Base-by-base conservation (phyloP, 2,797 vertebrate species). In the Acrossocheilus wenchowensis region DNA sequence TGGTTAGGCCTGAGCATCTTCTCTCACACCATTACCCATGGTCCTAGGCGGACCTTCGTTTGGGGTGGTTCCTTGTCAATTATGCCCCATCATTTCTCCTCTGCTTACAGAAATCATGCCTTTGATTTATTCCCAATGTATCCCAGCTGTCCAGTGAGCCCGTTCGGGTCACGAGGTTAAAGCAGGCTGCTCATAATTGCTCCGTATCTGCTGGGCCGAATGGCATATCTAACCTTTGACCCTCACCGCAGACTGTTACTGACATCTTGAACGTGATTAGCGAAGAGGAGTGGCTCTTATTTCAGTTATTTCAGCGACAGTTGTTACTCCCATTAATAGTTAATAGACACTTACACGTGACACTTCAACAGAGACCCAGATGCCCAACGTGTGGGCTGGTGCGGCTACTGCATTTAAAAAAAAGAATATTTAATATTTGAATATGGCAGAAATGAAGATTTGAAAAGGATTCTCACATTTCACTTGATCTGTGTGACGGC, bases 171-270 rank as follows among this genome's bases (percentile, higher is more conserved):
- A 90, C 21, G 9, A 78, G 90, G 89, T 90, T 83, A 90, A 84
- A 87, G 71, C 57, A 84, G 85, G 87, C 82, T 83, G 73, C 84
- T 82, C 87, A 66, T 90, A 90, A 91, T 91, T 90, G 89, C 86
- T 81, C 45, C 26, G 48, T 81, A 90, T 88, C 83, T 41, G 87
- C 85, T 73, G 43, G 54, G 68, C 71, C 82, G 87, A 81, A 79
- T 89, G 88, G 81, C 78, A 84, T 83, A 81, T 88, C 86, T 90
- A 89, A 91, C 83, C 89, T 86, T 66, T 87, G 86, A 86, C 86
- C 88, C 66, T 12, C 69, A 26, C 81, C 77, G 48, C 81, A 45
- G 84, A 78, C 85, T 79, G 54, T 72, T 39, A 69, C 81, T 86
- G 87, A 88, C 88, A 87, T 90, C 72, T 85, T 69, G 73, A 89